Conservation (phyloP, 2,797 vertebrate species). For the Pseudomugil gertrudae region DNA sequence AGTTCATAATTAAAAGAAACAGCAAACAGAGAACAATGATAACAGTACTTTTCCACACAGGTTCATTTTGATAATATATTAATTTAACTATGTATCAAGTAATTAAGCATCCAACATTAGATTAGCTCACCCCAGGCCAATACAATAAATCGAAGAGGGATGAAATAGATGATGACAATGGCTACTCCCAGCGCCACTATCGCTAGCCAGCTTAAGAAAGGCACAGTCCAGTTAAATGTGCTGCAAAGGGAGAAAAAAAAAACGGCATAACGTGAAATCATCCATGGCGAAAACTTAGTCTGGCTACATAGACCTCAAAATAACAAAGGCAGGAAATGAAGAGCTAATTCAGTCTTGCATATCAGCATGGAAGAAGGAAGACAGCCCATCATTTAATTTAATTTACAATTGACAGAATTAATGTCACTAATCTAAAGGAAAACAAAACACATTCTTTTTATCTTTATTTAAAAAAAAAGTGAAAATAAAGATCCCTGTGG, state of each 20-base stretch:
- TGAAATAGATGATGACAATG: slow-evolving; percentile 91
- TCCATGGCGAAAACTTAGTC: slow-evolving; percentile 11
- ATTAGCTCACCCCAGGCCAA: slow-evolving; percentile 94
- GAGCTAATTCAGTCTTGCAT: slow-evolving; percentile 22
- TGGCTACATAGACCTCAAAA: background rate
- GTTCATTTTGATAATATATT: slow-evolving; percentile 1
- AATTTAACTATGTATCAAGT: background rate
- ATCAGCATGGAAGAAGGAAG: slow-evolving; percentile 25
- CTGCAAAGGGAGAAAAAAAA: slow-evolving; percentile 73
- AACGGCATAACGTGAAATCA: background rate
- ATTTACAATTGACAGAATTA: slow-evolving; percentile 12
- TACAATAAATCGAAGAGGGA: slow-evolving; percentile 96
- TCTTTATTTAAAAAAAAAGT: slow-evolving; percentile 2
- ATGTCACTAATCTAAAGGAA: slow-evolving; percentile 17
- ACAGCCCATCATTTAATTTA: background rate
- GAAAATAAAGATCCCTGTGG: background rate
- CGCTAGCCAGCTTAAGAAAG: slow-evolving; percentile 97
- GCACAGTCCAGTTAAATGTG: slow-evolving; percentile 98
- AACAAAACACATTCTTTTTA: background rate
- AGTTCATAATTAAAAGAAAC: background rate
- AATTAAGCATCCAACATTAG: slow-evolving; percentile 2
- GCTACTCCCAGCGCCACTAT: slow-evolving; percentile 88
- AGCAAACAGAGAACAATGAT: background rate
- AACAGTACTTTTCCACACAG: background rate
- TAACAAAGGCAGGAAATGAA: slow-evolving; percentile 7